Evolutionary conservation across 1,140 invertebrate genomes (phyloP).

Genomic region (Scaptodrosophila lebanonensis): DNA sequence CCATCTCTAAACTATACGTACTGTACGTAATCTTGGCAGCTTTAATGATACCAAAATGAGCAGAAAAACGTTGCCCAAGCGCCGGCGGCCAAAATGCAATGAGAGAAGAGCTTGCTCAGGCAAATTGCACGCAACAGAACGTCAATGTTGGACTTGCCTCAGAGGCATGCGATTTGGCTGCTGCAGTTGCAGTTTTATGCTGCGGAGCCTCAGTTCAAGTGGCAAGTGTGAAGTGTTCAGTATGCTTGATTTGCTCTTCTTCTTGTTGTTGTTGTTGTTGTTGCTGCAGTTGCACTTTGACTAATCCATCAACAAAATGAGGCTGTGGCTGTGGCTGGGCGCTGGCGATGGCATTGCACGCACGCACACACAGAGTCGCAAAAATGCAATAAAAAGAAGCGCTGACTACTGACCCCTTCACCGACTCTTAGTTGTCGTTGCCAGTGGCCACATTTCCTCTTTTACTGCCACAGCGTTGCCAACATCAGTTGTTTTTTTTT

Average conservation of each 20-base stretch:
- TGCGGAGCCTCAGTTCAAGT: too few relatives aligned
- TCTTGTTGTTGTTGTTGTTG: not conserved
- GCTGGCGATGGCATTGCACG: conserved; percentile 37
- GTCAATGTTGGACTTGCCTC: conserved; percentile 15
- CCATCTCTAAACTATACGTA: too few relatives aligned
- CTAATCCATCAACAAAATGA: conserved; percentile 74
- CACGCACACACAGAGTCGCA: conserved; percentile 21
- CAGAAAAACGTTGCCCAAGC: conserved; percentile 49
- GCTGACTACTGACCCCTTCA: conserved; percentile 37
- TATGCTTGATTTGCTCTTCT: not conserved
- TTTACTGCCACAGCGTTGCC: too few relatives aligned
- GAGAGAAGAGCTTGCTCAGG: conserved; percentile 27
- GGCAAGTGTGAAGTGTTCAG: not conserved
- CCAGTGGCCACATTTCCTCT: too few relatives aligned
- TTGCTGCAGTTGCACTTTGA: conserved; percentile 57
- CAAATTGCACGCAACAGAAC: conserved; percentile 21
- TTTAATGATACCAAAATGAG: conserved; percentile 64
- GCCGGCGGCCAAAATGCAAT: conserved; percentile 23
- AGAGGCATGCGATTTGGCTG: conserved; percentile 26
- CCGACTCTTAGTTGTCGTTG: too few relatives aligned
- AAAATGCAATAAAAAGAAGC: conserved; percentile 57
- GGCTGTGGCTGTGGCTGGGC: conserved; percentile 49
- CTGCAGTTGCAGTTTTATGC: too few relatives aligned
- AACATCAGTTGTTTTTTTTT: too few relatives aligned
- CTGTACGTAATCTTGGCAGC: conserved; percentile 18